Percentiles rank a stretch among this genome's conserved stretches.
Evolutionary conservation across 2,888 invertebrate genomes (phyloP).

Genomic region (Caenorhabditis sp.): DNA sequence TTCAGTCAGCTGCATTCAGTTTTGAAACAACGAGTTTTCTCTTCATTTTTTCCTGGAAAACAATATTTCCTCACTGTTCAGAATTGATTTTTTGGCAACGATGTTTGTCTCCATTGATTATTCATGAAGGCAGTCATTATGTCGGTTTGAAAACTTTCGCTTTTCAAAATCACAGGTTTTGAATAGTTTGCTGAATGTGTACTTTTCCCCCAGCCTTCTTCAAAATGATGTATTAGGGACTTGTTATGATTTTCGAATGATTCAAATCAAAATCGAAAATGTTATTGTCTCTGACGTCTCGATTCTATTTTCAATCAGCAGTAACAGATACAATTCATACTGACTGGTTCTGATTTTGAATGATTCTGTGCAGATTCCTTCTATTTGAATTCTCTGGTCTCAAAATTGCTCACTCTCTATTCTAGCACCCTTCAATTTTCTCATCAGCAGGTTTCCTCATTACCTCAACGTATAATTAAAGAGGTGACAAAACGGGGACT

Average conservation of each 20-base stretch:
- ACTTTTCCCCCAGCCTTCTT: no score
- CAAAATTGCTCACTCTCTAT: neutral
- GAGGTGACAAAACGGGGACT: neutral
- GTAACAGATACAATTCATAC: neutral
- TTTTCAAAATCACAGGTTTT: neutral
- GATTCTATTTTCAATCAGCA: no score
- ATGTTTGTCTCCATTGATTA: neutral
- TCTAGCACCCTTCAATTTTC: conserved; percentile 21
- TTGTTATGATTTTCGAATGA: neutral
- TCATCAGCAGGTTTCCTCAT: neutral
- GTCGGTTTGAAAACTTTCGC: neutral
- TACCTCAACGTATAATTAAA: conserved; percentile 14
- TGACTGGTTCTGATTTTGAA: neutral
- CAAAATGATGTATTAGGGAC: no score
- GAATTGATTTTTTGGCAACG: conserved; percentile 4
- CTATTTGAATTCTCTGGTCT: neutral
- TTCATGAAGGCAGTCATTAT: neutral
- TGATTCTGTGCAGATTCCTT: neutral
- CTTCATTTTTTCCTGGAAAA: neutral
- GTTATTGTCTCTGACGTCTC: no score
- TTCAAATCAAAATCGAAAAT: no score
- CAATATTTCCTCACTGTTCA: neutral
- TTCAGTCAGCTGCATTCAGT: neutral
- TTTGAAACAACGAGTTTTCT: neutral
- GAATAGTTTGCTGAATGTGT: no score